Evolutionary conservation across 2,797 vertebrate genomes (phyloP).

Genomic region (Uromys caudimaculatus): DNA sequence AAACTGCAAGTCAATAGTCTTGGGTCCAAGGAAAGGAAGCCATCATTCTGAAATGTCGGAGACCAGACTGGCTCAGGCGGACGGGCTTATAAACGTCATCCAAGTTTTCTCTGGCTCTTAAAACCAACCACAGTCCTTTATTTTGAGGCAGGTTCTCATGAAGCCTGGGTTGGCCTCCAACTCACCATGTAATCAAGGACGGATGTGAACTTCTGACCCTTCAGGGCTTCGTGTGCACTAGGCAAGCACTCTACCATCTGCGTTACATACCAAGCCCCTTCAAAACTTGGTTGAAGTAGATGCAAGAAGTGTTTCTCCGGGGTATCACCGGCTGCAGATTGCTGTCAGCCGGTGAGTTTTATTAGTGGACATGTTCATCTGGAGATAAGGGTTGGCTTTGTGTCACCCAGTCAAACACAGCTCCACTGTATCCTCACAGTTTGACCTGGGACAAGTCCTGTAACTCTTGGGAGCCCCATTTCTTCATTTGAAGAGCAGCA

Average conservation of each 20-base stretch:
- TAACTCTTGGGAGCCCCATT: not conserved
- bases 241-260: not conserved
- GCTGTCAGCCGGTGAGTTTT: not conserved
- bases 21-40: not conserved
- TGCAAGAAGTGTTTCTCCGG: not conserved
- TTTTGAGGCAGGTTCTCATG: not conserved
- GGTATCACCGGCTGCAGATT: not conserved
- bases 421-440: not conserved
- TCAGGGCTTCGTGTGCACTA: not conserved
- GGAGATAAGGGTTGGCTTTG: not conserved
- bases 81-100: not conserved
- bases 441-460: not conserved
- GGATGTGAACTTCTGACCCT: not conserved
- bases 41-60: not conserved
- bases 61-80: not conserved
- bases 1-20: not conserved
- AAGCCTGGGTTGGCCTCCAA: not conserved
- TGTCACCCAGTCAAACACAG: not conserved
- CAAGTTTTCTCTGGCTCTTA: not conserved
- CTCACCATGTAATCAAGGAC: not conserved
- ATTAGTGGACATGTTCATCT: not conserved
- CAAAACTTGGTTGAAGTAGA: not conserved
- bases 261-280: not conserved
- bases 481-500: not conserved
- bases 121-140: not conserved